Conservation (phyloP, 53 echinoderm and acorn worm genomes). For the Echinometra lucunter region DNA sequence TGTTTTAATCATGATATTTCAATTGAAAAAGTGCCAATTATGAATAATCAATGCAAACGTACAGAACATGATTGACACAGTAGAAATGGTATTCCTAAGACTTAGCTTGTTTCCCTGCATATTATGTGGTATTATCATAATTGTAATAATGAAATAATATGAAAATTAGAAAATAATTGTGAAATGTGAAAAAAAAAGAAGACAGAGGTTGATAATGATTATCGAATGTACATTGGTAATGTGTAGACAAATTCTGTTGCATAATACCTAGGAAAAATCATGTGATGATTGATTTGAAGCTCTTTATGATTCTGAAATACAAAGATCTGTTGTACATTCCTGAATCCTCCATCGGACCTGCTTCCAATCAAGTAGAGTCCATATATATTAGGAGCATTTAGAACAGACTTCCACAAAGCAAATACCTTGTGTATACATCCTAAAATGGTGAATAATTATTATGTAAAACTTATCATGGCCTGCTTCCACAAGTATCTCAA, state of each 20-base stretch:
- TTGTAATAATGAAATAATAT: not conserved
- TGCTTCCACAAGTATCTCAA: too few relatives aligned
- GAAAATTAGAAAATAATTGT: not conserved
- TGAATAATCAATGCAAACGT: not conserved
- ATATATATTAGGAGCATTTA: not conserved
- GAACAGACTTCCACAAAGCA: not conserved
- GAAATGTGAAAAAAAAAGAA: not conserved
- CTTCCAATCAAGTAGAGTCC: not conserved
- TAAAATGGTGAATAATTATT: not conserved
- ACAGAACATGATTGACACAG: not conserved
- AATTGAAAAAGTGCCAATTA: slow-evolving; percentile 1
- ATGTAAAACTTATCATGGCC: not conserved
- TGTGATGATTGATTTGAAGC: not conserved
- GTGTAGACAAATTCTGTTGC: too few relatives aligned
- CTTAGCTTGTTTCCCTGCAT: too few relatives aligned
- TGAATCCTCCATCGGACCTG: too few relatives aligned
- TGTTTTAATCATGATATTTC: not conserved
- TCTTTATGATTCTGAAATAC: not conserved
- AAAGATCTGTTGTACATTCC: too few relatives aligned
- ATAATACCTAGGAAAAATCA: not conserved
- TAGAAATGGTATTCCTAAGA: not conserved
- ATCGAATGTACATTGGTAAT: not conserved
- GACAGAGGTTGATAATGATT: not conserved
- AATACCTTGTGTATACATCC: not conserved
- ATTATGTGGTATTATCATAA: not conserved